phyloP scores from a whole-genome alignment of 2,888 invertebrate genomes.

The Lasioglossum vierecki region DNA sequence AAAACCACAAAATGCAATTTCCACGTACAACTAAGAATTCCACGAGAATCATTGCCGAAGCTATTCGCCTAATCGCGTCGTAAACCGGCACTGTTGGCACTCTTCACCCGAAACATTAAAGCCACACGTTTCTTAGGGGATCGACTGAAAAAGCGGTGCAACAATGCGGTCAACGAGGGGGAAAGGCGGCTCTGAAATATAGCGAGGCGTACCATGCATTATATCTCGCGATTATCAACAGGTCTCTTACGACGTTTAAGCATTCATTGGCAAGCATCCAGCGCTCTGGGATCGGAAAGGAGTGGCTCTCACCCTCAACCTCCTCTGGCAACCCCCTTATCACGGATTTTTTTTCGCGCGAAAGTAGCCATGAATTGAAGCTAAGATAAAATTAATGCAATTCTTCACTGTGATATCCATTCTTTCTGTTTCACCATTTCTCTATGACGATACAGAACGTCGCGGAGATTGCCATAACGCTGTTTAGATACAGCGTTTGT shows the following conservation, averaged over 20 bases:
- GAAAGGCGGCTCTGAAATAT: constrained; percentile 40
- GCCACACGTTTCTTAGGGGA: constrained; percentile 19
- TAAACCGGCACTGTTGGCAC: background rate
- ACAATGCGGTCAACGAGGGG: background rate
- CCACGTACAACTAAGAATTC: background rate
- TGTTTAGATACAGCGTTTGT: background rate
- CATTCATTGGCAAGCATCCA: constrained; percentile 83
- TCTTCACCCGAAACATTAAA: constrained; percentile 17
- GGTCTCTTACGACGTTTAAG: constrained; percentile 78
- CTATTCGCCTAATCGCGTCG: constrained; percentile 1
- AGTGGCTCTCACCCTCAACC: constrained; percentile 51
- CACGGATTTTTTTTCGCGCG: constrained; percentile 29
- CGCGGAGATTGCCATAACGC: background rate
- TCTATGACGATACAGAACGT: background rate
- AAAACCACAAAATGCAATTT: background rate
- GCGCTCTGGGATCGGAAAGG: constrained; percentile 53
- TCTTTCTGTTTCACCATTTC: background rate
- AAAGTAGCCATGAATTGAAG: constrained; percentile 35
- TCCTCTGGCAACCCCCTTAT: constrained; percentile 39
- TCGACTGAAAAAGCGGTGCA: constrained; percentile 37
- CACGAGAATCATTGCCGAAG: background rate
- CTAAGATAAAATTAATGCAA: background rate
- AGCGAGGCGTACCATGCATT: constrained; percentile 53
- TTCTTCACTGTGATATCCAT: background rate
- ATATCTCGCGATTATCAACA: constrained; percentile 80